phyloP scores from a whole-genome alignment of 1,140 invertebrate species.

The Telenomus remus region DNA sequence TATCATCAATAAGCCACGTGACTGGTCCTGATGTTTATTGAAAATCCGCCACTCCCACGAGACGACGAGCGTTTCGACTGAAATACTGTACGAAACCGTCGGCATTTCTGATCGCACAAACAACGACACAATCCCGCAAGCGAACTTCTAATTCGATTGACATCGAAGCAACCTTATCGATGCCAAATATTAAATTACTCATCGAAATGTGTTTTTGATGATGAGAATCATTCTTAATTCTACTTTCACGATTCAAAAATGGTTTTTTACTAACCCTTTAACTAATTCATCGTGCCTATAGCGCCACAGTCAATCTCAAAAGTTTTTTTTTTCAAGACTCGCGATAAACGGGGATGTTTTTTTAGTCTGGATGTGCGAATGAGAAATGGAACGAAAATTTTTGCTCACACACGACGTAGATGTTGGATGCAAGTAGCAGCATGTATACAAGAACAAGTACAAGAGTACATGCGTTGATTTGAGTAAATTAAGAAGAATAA shows the following conservation, averaged over 20 bases:
- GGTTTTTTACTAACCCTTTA: too few species aligned
- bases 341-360: not conserved
- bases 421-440: constrained; percentile 34
- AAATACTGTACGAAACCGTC: constrained; percentile 43
- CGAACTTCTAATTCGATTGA: constrained; percentile 18
- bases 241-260: too few species aligned
- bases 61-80: constrained; percentile 39
- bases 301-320: too few species aligned
- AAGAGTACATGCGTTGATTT: constrained; percentile 54
- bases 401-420: constrained; percentile 12
- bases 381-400: too few species aligned
- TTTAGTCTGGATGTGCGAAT: too few species aligned
- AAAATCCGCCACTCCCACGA: constrained; percentile 52
- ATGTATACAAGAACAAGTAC: constrained; percentile 51
- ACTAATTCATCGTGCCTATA: too few species aligned
- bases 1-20: constrained; percentile 56
- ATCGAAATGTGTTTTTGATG: not conserved
- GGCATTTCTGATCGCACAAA: constrained; percentile 6
- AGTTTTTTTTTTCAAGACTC: not conserved
- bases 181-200: too few species aligned
- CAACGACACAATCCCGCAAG: constrained; percentile 9
- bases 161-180: not conserved
- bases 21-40: constrained; percentile 61
- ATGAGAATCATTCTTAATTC: too few species aligned
- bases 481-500: constrained; percentile 60